Base-by-base conservation (phyloP, 2,888 invertebrate genomes). In the Epinotia bilunana region DNA sequence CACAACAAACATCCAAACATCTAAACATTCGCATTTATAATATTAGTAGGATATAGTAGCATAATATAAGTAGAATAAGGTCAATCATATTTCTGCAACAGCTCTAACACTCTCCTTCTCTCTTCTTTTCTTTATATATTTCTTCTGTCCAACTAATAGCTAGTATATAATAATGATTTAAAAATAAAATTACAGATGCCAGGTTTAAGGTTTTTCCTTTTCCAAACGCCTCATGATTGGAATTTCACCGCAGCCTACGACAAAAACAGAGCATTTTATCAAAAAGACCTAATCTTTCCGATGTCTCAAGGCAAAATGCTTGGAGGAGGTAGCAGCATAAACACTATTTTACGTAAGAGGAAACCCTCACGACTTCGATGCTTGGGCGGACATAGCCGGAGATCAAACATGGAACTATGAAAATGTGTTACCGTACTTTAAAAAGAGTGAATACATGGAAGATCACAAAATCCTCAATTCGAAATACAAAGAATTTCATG, bases 251-350 rank as follows among this genome's bases (percentile, higher is more conserved):
- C 43, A 18, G 20, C n/a, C 12, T 63, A 63, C 20, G 46, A 43
- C n/a, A 43, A 18, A 5, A 46, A 63, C 20, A 43, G 43, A 63
- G 20, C 46, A 63, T 20, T 46, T 13, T 63, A 63, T 46, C 63
- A 63, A 23, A 63, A 63, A 20, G 23, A 13, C 18, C 39, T 9
- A 3, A 11, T 11, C 39, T 62, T 39, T 62, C 39, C 18, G n/a
- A 9, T 33, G 18, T 2, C 43, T 20, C 23, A 18, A 43, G 63
- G 63, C 11, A 85, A 84, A 62, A 83, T 87, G 81, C 76, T 89
- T 0, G 90, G 90, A 2, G 90, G 90, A 0, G 77, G 82, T 57
- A 86, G 85, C 33, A 79, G 80, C 3, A 28, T 88, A 0, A 76
- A 82, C n/a, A 85, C 86, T 82, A 71, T 77, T 84, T 11, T 80